Percentiles rank a stretch among this genome's conserved stretches.
phyloP scores from a whole-genome alignment of 2,113 vertebrate species.

The Oophaga pumilio region DNA sequence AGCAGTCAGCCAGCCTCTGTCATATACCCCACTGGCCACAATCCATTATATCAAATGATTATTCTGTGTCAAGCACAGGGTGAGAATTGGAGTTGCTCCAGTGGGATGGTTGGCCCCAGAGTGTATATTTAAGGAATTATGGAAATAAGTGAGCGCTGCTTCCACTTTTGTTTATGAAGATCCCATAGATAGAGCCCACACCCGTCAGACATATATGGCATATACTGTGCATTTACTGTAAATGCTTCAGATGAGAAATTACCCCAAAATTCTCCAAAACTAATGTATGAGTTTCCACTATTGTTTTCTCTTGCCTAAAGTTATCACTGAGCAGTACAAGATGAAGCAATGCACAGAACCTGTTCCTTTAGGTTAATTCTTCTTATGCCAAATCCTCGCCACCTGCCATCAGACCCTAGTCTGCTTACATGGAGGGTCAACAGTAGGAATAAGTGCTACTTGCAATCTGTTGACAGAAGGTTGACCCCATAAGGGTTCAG shows the following conservation, averaged over 20 bases:
- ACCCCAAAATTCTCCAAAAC: neutral
- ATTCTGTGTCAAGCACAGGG: no score
- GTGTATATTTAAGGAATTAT: neutral
- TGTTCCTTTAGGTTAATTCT: constrained; percentile 2
- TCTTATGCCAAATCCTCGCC: constrained; percentile 5
- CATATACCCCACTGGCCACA: no score
- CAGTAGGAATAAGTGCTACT: constrained; percentile 11
- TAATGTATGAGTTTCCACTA: neutral
- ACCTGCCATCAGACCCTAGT: constrained; percentile 16
- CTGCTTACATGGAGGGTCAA: neutral
- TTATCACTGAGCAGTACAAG: neutral
- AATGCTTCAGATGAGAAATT: neutral
- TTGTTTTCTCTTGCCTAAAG: neutral
- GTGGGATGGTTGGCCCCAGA: no score
- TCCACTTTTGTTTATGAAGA: neutral
- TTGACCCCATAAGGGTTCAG: constrained; percentile 30
- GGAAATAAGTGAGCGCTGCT: neutral
- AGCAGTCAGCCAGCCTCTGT: no score
- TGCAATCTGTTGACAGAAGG: constrained; percentile 49
- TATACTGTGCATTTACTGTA: neutral
- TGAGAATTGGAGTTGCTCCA: no score
- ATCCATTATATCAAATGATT: no score
- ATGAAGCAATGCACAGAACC: neutral
- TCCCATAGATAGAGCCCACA: neutral
- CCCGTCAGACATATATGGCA: neutral